phyloP scores from a whole-genome alignment of 2,888 invertebrate species.

The Lasioglossum calceatum region DNA sequence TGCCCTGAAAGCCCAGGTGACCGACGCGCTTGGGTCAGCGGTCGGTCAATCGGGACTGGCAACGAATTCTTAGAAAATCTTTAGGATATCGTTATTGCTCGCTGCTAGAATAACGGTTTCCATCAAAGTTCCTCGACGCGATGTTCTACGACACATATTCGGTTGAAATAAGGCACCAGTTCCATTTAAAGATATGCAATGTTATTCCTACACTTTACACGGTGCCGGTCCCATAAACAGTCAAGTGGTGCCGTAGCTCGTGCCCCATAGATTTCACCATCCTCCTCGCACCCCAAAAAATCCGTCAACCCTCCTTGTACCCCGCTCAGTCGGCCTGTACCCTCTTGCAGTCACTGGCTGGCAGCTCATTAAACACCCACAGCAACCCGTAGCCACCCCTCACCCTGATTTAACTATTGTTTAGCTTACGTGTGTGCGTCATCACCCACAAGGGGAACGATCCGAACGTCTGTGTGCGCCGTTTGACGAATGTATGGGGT shows the following conservation, averaged over 20 bases:
- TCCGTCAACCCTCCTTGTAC: slow-evolving; percentile 38
- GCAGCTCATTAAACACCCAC: slow-evolving; percentile 84
- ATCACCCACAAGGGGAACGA: slow-evolving; percentile 63
- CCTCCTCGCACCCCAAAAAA: slow-evolving; percentile 60
- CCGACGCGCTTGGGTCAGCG: slow-evolving; percentile 46
- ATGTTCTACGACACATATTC: background rate
- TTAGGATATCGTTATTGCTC: background rate
- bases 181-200: slow-evolving; percentile 74
- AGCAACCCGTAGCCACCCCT: slow-evolving; percentile 78
- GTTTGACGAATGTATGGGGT: slow-evolving; percentile 35
- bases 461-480: slow-evolving; percentile 21
- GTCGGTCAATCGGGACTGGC: slow-evolving; percentile 56
- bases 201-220: slow-evolving; percentile 81
- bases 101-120: background rate
- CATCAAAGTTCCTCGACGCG: background rate
- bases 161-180: slow-evolving; percentile 6
- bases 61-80: background rate
- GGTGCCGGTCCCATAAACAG: slow-evolving; percentile 75
- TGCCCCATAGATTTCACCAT: slow-evolving; percentile 72
- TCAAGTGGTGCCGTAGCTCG: slow-evolving; percentile 79
- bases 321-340: slow-evolving; percentile 44
- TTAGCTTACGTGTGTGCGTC: slow-evolving; percentile 71
- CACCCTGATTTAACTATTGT: slow-evolving; percentile 83
- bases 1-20: slow-evolving; percentile 66
- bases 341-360: slow-evolving; percentile 74